phyloP scores from a whole-genome alignment of 1,140 invertebrate species.

The Muscidifurax raptorellus region DNA sequence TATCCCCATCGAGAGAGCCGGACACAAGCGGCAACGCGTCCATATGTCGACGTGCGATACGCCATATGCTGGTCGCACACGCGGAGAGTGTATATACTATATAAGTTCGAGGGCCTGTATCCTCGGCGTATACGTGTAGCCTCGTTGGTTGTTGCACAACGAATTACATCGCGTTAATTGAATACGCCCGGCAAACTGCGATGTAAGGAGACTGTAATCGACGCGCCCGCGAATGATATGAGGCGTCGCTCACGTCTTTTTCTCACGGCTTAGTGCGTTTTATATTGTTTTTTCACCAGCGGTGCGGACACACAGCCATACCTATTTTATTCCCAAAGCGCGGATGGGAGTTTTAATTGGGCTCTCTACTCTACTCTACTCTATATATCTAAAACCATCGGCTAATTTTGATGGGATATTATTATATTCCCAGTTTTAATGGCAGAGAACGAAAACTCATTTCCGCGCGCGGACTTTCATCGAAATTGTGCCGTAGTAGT shows the following conservation, averaged over 20 bases:
- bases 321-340: no score
- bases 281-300: no score
- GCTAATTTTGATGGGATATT: no score
- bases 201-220: constrained; percentile 13
- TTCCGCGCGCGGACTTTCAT: background rate
- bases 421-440: no score
- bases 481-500: background rate
- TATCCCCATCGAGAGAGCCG: background rate
- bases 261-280: background rate
- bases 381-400: no score
- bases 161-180: constrained; percentile 67
- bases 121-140: background rate
- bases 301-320: no score
- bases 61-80: constrained; percentile 27
- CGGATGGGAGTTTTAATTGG: no score
- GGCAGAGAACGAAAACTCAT: background rate
- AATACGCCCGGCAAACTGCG: constrained; percentile 53
- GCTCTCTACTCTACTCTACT: no score
- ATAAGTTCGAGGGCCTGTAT: background rate
- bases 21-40: background rate
- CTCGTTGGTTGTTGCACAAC: constrained; percentile 50
- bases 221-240: background rate
- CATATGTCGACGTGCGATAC: constrained; percentile 31
- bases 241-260: background rate
- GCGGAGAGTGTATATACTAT: background rate